phyloP scores from a whole-genome alignment of 2,113 vertebrate genomes.

The Mohoua ochrocephala region DNA sequence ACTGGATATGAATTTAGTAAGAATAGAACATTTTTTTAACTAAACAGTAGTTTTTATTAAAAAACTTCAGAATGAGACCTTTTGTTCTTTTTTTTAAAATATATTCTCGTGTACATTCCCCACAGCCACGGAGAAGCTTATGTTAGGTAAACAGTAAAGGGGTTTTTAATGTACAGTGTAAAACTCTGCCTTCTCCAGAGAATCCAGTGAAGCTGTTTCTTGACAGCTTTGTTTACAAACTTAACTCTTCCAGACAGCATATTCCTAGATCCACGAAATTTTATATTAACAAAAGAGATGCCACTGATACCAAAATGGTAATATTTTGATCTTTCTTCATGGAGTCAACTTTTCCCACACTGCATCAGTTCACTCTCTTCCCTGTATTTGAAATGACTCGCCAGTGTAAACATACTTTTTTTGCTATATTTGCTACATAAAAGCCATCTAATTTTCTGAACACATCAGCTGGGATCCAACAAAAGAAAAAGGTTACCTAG shows the following conservation, averaged over 20 bases:
- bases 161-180: neutral
- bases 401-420: neutral
- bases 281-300: neutral
- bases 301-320: neutral
- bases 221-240: neutral
- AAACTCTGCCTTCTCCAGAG: neutral
- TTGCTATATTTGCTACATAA: neutral
- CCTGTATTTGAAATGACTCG: neutral
- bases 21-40: neutral
- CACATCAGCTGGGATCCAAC: neutral
- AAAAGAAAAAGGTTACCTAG: neutral
- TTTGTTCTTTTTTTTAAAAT: neutral
- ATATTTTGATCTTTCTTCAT: neutral
- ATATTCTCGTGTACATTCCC: neutral
- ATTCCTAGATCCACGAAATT: neutral
- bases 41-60: neutral
- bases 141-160: neutral
- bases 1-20: neutral
- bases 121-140: neutral
- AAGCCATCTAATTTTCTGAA: neutral
- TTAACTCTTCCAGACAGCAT: neutral
- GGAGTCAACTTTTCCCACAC: neutral
- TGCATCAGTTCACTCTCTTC: neutral
- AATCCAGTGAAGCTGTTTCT: neutral
- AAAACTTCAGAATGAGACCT: neutral